Base-by-base conservation (phyloP, 2,797 vertebrate genomes). In the Perodicticus potto region DNA sequence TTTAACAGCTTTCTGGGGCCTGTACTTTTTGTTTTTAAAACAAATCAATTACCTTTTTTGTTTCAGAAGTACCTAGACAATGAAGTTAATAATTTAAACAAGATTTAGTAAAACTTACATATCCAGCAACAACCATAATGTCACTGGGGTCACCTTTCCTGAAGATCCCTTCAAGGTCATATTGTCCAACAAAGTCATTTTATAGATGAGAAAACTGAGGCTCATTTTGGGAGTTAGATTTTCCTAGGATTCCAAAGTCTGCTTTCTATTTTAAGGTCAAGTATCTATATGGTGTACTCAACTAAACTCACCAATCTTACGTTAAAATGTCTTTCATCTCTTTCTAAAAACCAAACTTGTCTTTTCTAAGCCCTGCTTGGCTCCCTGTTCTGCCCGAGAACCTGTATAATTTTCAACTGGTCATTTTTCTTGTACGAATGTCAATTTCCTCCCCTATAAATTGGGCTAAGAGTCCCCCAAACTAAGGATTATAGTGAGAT, bases 1-100 rank as follows among this genome's bases (percentile, higher is more conserved):
- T 84, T 94, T 86, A 89, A 29, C 86, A 61, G 63, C 32, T 96
- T 32, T 74, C 45, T 86, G 8, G 37, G 49, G 89, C 29, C 53
- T 89, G 25, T 67, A 85, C 23, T 45, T 94, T 96, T 95, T 90
- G 81, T 94, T 63, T 80, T 4, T 74, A 72, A 91, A 77, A 29
- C 63, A 63, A 86, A 95, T 9, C 32, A 25, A 91, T 80, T 43
- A 3, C 20, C 6, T 22, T 43, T 34, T 5, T 69, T 85, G n/a
- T 86, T 97, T 90, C 43, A 84, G 67, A 95, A 94, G 55, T 55
- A 67, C 1, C 6, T 74, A 55, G 67, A 16, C 5, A 81, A 77
- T 86, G 65, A 80, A 76, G 7, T 59, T 34, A 89, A 20, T 27
- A n/a, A 93, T 37, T 84, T 69, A 80, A 91, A 57, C 7, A 70